phyloP scores from a whole-genome alignment of 2,888 invertebrate species.

The Acrocyrtus sp. region DNA sequence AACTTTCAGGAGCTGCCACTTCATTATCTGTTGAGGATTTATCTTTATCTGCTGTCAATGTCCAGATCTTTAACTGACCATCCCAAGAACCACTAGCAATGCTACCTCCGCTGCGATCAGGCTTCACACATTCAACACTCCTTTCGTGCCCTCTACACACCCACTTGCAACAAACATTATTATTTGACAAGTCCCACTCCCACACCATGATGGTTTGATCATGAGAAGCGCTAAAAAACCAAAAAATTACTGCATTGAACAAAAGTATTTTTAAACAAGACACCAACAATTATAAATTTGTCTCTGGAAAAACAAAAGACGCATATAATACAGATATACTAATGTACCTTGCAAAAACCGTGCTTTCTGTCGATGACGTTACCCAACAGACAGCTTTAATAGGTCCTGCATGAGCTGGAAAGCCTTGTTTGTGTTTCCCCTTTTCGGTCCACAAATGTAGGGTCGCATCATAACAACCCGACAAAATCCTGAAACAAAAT shows the following conservation, averaged over 20 bases:
- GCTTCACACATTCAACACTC: slow-evolving; percentile 87
- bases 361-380: slow-evolving; percentile 67
- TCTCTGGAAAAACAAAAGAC: background rate
- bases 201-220: slow-evolving; percentile 92
- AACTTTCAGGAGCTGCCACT: slow-evolving; percentile 57
- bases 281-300: slow-evolving; percentile 60
- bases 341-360: slow-evolving; percentile 76
- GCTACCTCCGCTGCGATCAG: slow-evolving; percentile 73
- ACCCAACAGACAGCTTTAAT: slow-evolving; percentile 92
- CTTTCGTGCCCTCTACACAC: slow-evolving; percentile 92
- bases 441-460: slow-evolving; percentile 89
- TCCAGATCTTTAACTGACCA: slow-evolving; percentile 91
- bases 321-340: too few relatives aligned
- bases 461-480: slow-evolving; percentile 94
- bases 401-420: slow-evolving; percentile 87
- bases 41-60: slow-evolving; percentile 65
- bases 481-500: slow-evolving; percentile 77
- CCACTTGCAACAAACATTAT: slow-evolving; percentile 81
- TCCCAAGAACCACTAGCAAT: slow-evolving; percentile 94
- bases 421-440: slow-evolving; percentile 84
- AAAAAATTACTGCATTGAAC: too few relatives aligned
- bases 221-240: slow-evolving; percentile 78
- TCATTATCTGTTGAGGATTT: slow-evolving; percentile 52
- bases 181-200: slow-evolving; percentile 82
- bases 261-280: slow-evolving; percentile 4